Evolutionary conservation across 2,888 invertebrate genomes (phyloP).

Genomic region (Agrilus cyanescens): DNA sequence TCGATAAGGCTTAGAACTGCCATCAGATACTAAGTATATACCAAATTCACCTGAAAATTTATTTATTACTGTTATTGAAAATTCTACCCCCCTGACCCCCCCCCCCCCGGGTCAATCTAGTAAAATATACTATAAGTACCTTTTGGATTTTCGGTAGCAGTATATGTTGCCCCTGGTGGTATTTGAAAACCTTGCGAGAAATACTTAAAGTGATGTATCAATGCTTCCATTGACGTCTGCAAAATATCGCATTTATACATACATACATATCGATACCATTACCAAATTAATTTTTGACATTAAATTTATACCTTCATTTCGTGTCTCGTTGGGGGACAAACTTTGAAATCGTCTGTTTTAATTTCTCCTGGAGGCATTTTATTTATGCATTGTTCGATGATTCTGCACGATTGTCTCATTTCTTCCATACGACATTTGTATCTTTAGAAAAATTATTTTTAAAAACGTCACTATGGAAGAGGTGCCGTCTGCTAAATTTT

Average conservation of each 20-base stretch:
- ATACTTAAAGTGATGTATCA: conserved; percentile 84
- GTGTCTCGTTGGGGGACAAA: conserved; percentile 56
- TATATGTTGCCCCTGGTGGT: conserved; percentile 75
- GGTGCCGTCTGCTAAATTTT: too few relatives aligned
- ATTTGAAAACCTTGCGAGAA: conserved; percentile 73
- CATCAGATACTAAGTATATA: conserved; percentile 77
- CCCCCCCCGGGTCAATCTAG: not conserved
- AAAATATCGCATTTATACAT: conserved; percentile 7
- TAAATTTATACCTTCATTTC: conserved; percentile 57
- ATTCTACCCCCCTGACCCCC: too few relatives aligned
- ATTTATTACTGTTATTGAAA: too few relatives aligned
- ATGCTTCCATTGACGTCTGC: conserved; percentile 64
- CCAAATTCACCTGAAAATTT: conserved; percentile 55
- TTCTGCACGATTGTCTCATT: conserved; percentile 65
- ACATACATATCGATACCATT: not conserved
- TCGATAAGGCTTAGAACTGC: conserved; percentile 57
- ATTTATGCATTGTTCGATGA: conserved; percentile 71
- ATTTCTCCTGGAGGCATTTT: conserved; percentile 73
- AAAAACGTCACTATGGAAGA: too few relatives aligned
- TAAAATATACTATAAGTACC: conserved; percentile 28
- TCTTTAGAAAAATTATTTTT: conserved; percentile 13
- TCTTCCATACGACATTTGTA: conserved; percentile 56
- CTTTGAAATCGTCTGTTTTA: conserved; percentile 69
- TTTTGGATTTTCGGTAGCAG: conserved; percentile 72
- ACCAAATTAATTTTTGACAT: not conserved